Evolutionary conservation across 2,113 vertebrate species (phyloP), one percentile per base, ranked within the genome.

Genomic region (Rousettus leschenaultii): DNA sequence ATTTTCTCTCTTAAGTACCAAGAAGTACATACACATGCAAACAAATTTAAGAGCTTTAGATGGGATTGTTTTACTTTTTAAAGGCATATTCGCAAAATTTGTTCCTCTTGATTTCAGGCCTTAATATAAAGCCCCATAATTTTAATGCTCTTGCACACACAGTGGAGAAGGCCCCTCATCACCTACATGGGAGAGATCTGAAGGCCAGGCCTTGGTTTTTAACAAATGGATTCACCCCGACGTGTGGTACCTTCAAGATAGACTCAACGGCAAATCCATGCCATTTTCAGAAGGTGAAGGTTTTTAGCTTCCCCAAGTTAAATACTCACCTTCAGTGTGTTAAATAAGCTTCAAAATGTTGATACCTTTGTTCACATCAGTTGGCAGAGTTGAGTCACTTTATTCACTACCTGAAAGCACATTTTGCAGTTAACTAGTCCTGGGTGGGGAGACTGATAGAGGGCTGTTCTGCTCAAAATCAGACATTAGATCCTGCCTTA

Each of bases 1-100:
- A 28, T 97, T 95, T 97, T 96, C 89, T 95, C 93, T 95, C 93
- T 84, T 94, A 95, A 95, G 82, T 86, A 96, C 74, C 16, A 70
- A 92, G 96, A 85, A 94, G 30, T 90, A 74, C n/a, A 53, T 43
- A 79, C 51, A 91, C 43, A 70, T 57, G 85, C 48, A 95, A 84
- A 89, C 48, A 94, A 38, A 71, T 91, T 75, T 79, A 75, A 93
- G 65, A 70, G 48, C 53, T 90, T 91, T 61, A 40, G 35, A 89
- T 74, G 57, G 38, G 24, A 19, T 43, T 21, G 51, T 87, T 53
- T 53, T 55, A 55, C 57, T 48, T 79, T 93, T 82, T 82, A 83
- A 95, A 94, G 78, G 30, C 86, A 48, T 55, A 40, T 21, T 55
- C 55, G 8, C 7, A 82, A 63, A 82, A 53, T 82, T 63, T 68